Base-by-base conservation (phyloP, 2,888 invertebrate species). In the Drosophila subquinaria region DNA sequence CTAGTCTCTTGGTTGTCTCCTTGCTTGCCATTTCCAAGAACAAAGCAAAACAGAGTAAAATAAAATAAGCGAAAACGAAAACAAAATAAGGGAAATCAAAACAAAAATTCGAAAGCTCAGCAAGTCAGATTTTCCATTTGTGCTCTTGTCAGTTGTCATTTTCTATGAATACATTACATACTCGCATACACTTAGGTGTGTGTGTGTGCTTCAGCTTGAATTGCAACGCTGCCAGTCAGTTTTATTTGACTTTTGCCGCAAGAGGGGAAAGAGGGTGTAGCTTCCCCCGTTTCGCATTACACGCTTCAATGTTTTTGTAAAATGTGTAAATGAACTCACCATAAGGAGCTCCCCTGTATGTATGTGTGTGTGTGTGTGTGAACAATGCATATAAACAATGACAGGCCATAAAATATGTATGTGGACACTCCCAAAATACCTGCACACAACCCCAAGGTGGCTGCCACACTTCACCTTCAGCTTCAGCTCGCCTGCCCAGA, bases 261-360 rank as follows among this genome's bases (percentile, higher is more conserved):
- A 59, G 48, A 69, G 38, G 57, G 36, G 64, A 42, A 36, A 51
- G 74, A 17, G 13, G 15, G 6, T n/a, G 42, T 20, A n/a, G 2
- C 43, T 56, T 11, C 43, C 13, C 59, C 84, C 67, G 53, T 81
- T 76, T 76, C 68, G 72, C 78, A 83, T 89, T 80, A 89, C 76
- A 88, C 82, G 88, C 82, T 80, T 78, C 89, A 80, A 74, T 88
- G 89, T 85, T 87, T 87, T 69, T 71, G 73, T 73, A 87, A 89
- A 86, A 88, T 86, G 86, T 89, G 88, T 76, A 89, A 89, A 86
- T 88, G 89, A 86, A 89, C 78, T 80, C 70, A 79, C 84, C 78
- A 72, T 73, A 80, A 80, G 80, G 57, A 70, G 59, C 48, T 64
- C 68, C 36, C 55, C 56, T 30, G 30, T 30, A 8, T 8, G 30